A percentile compares a stretch with the other conserved stretches of the same genome.
Conservation (phyloP, 23 tunicate genomes). For the Ciona savignyi region DNA sequence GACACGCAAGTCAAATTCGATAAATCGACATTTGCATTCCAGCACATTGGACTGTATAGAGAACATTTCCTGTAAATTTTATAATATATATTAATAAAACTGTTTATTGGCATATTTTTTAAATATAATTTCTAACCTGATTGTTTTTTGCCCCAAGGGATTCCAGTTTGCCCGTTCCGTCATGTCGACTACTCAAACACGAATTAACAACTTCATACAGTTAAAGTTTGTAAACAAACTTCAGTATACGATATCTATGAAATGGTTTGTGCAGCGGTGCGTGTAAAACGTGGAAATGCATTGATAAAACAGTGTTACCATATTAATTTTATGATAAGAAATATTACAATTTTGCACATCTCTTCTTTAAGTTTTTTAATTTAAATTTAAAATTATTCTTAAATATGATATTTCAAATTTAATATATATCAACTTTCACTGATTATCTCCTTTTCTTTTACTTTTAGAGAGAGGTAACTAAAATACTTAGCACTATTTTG, state of each 20-base stretch:
- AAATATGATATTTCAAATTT: too few species aligned
- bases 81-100: neutral
- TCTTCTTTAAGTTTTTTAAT: neutral
- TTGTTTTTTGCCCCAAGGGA: slow-evolving; percentile 37
- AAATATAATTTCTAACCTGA: slow-evolving; percentile 9
- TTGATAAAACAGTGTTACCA: neutral
- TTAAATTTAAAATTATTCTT: too few species aligned
- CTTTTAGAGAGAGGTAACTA: neutral
- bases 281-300: neutral
- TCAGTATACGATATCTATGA: neutral
- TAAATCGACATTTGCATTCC: slow-evolving; percentile 50
- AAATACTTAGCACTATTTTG: neutral
- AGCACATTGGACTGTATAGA: slow-evolving; percentile 53
- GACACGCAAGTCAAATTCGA: slow-evolving; percentile 38
- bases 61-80: slow-evolving; percentile 24
- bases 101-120: neutral
- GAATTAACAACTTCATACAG: neutral
- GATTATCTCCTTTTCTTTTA: too few species aligned
- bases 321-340: too few species aligned
- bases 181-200: slow-evolving; percentile 4
- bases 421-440: too few species aligned
- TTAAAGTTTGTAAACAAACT: neutral
- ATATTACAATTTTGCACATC: neutral
- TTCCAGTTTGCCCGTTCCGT: slow-evolving; percentile 44
- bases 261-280: neutral